phyloP scores from a whole-genome alignment of 2,113 vertebrate genomes.

The Butorides virescens region DNA sequence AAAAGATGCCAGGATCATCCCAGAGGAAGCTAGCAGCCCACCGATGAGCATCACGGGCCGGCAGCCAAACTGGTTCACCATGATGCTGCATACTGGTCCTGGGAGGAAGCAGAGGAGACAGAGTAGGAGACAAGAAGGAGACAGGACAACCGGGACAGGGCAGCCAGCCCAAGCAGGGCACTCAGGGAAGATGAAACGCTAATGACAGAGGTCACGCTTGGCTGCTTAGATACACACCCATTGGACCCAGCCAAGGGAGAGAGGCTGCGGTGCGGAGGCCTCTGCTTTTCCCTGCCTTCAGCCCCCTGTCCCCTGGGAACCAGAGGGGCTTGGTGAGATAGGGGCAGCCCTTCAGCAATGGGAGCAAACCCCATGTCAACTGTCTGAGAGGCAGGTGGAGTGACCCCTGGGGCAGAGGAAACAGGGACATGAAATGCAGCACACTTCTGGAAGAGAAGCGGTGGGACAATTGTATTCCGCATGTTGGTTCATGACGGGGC shows the following conservation, averaged over 20 bases:
- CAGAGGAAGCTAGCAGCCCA: conserved; percentile 73
- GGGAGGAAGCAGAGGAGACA: background rate
- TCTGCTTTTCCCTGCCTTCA: background rate
- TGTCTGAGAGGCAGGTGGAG: background rate
- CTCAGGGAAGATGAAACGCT: background rate
- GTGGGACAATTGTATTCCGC: background rate
- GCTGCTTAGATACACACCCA: background rate
- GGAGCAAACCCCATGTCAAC: background rate
- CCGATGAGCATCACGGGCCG: conserved; percentile 78
- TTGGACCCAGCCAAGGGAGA: background rate
- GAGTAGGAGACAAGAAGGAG: background rate
- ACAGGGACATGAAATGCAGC: background rate
- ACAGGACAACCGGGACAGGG: background rate
- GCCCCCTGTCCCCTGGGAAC: background rate
- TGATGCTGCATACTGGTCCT: conserved; percentile 79
- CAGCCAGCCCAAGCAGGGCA: background rate
- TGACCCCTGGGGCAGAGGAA: background rate
- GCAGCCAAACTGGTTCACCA: conserved; percentile 80
- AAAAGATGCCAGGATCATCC: conserved; percentile 80
- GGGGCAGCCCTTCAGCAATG: background rate
- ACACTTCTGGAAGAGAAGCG: background rate
- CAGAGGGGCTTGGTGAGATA: background rate
- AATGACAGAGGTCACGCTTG: background rate
- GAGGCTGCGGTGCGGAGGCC: background rate
- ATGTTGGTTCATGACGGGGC: background rate